phyloP scores from a whole-genome alignment of 64 coral and sea anemone genomes.

The Stichodactyla helianthus region DNA sequence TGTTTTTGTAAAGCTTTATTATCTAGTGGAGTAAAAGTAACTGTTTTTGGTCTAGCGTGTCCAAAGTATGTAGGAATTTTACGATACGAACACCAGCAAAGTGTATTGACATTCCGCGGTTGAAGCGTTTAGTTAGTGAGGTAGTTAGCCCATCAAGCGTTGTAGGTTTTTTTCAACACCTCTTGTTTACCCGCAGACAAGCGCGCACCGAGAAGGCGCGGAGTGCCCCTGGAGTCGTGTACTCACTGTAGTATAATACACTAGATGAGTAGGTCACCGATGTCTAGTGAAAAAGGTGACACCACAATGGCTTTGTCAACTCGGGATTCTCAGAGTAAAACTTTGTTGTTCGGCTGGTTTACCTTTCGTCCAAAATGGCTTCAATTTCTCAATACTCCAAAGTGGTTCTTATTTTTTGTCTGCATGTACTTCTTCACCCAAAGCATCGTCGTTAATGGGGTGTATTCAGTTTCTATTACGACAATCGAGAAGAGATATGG shows the following conservation, averaged over 20 bases:
- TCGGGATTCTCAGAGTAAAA: not conserved
- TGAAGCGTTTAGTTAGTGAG: not conserved
- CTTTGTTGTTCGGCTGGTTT: conserved; percentile 33
- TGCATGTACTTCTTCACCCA: conserved; percentile 49
- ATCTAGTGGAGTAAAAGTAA: not conserved
- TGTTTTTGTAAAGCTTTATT: not conserved
- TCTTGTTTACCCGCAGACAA: not conserved
- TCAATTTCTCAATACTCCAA: conserved; percentile 53
- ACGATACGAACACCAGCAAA: not conserved
- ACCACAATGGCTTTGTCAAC: not conserved
- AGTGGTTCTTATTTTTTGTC: conserved; percentile 54
- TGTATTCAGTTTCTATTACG: conserved; percentile 47
- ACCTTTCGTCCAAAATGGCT: conserved; percentile 42
- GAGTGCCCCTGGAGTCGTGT: not conserved
- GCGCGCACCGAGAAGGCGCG: not conserved
- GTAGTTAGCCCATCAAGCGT: not conserved
- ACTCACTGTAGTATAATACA: not conserved
- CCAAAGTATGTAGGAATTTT: not conserved
- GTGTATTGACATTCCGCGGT: conserved; percentile 8
- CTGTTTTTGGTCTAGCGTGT: not conserved
- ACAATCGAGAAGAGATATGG: conserved; percentile 58
- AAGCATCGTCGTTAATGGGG: conserved; percentile 34
- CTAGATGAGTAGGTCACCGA: not conserved
- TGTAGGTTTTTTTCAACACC: not conserved
- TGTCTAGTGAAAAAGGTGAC: not conserved